These are phyloP conservation scores for Protonibea diacanthus DNA, from an alignment of 2,797 vertebrate genomes.

Conservation along the genomic window DNA sequence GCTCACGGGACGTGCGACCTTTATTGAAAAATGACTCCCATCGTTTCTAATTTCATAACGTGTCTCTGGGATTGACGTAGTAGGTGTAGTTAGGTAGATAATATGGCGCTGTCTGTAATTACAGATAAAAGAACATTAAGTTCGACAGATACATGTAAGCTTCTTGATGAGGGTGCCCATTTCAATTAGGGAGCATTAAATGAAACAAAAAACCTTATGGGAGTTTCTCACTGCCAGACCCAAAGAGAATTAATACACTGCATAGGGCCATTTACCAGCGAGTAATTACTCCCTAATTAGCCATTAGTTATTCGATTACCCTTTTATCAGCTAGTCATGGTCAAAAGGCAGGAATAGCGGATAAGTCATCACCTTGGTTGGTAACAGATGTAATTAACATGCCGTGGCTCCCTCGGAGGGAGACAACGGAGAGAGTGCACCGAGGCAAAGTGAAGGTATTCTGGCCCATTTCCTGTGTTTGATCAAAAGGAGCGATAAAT, in stretches of 20 bases:
- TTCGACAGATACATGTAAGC: slow-evolving; percentile 81
- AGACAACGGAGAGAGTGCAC: slow-evolving; percentile 40
- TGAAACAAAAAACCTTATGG: slow-evolving; percentile 83
- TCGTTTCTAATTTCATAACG: slow-evolving; percentile 71
- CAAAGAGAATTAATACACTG: slow-evolving; percentile 84
- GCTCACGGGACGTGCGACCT: slow-evolving; percentile 63
- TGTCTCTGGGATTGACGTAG: slow-evolving; percentile 62
- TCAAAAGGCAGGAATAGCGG: slow-evolving; percentile 81
- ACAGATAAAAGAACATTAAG: slow-evolving; percentile 82
- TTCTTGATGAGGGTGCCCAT: slow-evolving; percentile 84
- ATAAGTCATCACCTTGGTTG: slow-evolving; percentile 84
- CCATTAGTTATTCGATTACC: slow-evolving; percentile 89
- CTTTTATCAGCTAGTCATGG: slow-evolving; percentile 88
- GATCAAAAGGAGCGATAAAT: slow-evolving; percentile 72
- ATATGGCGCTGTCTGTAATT: slow-evolving; percentile 77
- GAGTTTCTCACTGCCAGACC: slow-evolving; percentile 80
- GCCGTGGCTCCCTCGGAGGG: slow-evolving; percentile 58
- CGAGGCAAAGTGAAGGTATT: slow-evolving; percentile 64
- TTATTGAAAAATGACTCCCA: slow-evolving; percentile 72
- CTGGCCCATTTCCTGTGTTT: slow-evolving; percentile 66
- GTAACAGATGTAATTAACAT: slow-evolving; percentile 81
- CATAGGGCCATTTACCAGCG: slow-evolving; percentile 82
- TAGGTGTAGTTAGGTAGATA: slow-evolving; percentile 67
- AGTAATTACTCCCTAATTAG: slow-evolving; percentile 88
- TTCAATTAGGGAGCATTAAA: slow-evolving; percentile 87